Base-by-base conservation (phyloP, 2,888 invertebrate genomes). In the Drosophila maculinotata region DNA sequence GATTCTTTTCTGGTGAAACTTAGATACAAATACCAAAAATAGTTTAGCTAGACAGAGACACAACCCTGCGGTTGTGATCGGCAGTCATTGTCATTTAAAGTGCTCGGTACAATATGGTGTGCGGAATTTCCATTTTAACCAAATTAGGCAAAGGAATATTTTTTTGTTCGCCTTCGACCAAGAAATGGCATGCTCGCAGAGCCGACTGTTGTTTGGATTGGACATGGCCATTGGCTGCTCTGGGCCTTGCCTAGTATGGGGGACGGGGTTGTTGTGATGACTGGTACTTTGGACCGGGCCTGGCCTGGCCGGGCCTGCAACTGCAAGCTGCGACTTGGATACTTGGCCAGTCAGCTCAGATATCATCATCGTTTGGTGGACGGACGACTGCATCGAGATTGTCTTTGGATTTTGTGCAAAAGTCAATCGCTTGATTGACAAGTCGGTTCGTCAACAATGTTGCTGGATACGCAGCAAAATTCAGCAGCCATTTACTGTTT, bases 121-220 rank as follows among this genome's bases (percentile, higher is more conserved):
- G 86, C 79, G 89, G 89, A 89, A 89, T 88, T 88, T 89, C 88
- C 89, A 89, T 88, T 89, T 87, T 83, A 85, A 79, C 89, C 88
- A 89, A 88, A 88, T 89, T 88, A 85, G 89, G 88, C 67, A 73
- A 70, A 71, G 76, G 80, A 79, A 85, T 80, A 83, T 49, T 80
- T 88, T 84, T 88, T 79, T 69, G 15, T 71, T 78, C 42, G 60
- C 63, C 69, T 71, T 52, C 64, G 70, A 70, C 77, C 83, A 79
- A 79, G 72, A 71, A 85, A 76, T 76, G 83, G 69, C 79, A 73
- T 82, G 73, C 76, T 68, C 48, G 52, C 33, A 56, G 38, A 63
- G 44, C 30, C 53, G 48, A 49, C 53, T 66, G 45, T 63, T 59
- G 59, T 59, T 79, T 76, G 52, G 76, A 63, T 71, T 63, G 57